Base-by-base conservation (phyloP, 2,113 vertebrate species). In the Lates calcarifer region DNA sequence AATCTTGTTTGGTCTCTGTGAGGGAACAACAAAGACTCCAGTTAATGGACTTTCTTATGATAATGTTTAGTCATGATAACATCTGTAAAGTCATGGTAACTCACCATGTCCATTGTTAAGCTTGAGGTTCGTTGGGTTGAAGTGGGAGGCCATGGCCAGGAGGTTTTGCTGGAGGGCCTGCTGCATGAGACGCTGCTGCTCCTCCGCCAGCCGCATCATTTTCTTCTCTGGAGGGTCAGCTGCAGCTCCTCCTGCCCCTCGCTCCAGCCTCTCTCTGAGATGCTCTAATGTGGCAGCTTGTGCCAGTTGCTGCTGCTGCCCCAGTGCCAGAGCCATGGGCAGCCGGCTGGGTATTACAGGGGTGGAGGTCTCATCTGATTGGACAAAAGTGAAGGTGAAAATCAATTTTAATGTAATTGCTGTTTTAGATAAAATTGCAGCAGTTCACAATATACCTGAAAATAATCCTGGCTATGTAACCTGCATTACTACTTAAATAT, bases 161-260 rank as follows among this genome's bases (percentile, higher is more conserved):
- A 99, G 93, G 95, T 97, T 98, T 69, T 98, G 97, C 86, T 99
- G 98, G 55, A 99, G 93, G 6, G 97, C 97, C 91, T 99, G 98
- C 91, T 99, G 98, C 77, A 98, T 95, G 3, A 99, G 92, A 53
- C 97, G 95, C 90, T 99, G 98, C 87, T 99, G 97, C 85, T 99
- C 98, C 92, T 95, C 96, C 0, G 96, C 95, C 87, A 97, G 89
- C 20, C 95, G 90, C 0, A 96, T 89, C 79, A 92, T 93, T 71
- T 97, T 97, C 91, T 97, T 98, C 89, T 99, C 98, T 0, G 96
- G 96, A 0, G 95, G 96, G 18, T 98, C 96, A 0, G 77, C 75
- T 18, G 87, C 66, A 33, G 80, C 72, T 2, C 74, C 87, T 6
- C 76, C 89, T 37, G 87, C 85, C 6, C 96, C 95, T 0, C 95